Conservation (phyloP, 2,113 vertebrate species). For the Microtus richardsoni region DNA sequence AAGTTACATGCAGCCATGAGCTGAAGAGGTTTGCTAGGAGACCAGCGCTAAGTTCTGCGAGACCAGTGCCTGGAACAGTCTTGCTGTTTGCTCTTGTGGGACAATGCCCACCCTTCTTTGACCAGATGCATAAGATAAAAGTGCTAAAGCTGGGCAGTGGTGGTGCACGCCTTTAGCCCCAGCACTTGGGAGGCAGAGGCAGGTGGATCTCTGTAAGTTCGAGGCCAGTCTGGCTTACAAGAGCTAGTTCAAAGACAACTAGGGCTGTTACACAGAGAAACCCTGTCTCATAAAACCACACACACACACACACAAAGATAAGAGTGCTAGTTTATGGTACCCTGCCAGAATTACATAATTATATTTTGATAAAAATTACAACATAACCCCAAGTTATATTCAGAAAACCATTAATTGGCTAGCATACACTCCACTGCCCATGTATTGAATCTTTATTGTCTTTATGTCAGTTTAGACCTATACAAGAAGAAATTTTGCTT, state of each 20-base stretch:
- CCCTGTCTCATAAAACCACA: too few relatives aligned
- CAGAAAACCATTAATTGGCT: neutral
- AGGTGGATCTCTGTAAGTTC: too few relatives aligned
- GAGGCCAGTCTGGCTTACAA: too few relatives aligned
- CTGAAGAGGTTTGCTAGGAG: neutral
- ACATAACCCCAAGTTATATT: neutral
- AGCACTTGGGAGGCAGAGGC: too few relatives aligned
- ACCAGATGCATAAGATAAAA: neutral
- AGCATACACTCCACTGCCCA: neutral
- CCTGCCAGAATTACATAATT: neutral
- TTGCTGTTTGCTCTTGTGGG: neutral
- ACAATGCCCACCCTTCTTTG: neutral
- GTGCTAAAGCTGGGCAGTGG: neutral
- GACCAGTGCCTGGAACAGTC: neutral
- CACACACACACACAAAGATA: neutral
- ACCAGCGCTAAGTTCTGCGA: neutral
- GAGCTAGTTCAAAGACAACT: too few relatives aligned
- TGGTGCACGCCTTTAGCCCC: too few relatives aligned
- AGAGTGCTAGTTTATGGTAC: neutral
- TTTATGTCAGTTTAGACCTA: neutral
- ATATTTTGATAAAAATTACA: neutral
- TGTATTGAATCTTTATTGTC: neutral
- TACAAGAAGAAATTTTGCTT: conserved; percentile 11
- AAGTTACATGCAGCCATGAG: neutral
- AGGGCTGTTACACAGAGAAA: too few relatives aligned